Base-by-base conservation (phyloP, 2,888 invertebrate species). In the Mythimna albipuncta region DNA sequence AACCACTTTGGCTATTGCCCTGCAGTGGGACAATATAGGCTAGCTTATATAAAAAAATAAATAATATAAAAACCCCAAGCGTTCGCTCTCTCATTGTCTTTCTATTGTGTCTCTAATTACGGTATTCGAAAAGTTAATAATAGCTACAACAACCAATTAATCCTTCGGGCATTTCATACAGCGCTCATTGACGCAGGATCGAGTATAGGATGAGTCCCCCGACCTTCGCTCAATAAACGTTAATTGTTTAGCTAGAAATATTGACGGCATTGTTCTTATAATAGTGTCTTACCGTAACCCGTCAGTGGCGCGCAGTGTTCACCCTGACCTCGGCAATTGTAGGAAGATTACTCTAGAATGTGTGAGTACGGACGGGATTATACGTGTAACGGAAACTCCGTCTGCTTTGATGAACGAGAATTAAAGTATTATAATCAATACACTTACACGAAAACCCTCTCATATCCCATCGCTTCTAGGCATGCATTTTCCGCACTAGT, bases 291-390 rank as follows among this genome's bases (percentile, higher is more conserved):
- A 83, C 80, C 69, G 69, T 81, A 68, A 73, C 44, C 82, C 54
- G 57, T 41, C 64, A 6, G n/a, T 58, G 7, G 32, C 41, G 6
- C 11, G 3, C 4, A 57, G 21, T 16, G 38, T 26, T 74, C 77
- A 68, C 72, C 73, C 73, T 85, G 84, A 85, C 85, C 86, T 85
- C 75, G 65, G 54, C 82, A 85, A 85, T 85, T 85, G 82, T 72
- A 76, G 75, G 74, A 81, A 19, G 6, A 85, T 85, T 86, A 68
- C 69, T 69, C 64, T 59, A 77, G 82, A 74, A 82, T 73, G 77
- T 50, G 50, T 63, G 32, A 57, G 59, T 76, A 59, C 74, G 68
- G 67, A 54, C 72, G 19, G n/a, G 55, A 68, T 54, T 62, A 21
- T 47, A 57, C 44, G 59, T 70, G 44, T 47, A 68, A 78, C 55